Evolutionary conservation across 2,888 invertebrate genomes (phyloP).

Genomic region (Pseudolycoriella hygida): DNA sequence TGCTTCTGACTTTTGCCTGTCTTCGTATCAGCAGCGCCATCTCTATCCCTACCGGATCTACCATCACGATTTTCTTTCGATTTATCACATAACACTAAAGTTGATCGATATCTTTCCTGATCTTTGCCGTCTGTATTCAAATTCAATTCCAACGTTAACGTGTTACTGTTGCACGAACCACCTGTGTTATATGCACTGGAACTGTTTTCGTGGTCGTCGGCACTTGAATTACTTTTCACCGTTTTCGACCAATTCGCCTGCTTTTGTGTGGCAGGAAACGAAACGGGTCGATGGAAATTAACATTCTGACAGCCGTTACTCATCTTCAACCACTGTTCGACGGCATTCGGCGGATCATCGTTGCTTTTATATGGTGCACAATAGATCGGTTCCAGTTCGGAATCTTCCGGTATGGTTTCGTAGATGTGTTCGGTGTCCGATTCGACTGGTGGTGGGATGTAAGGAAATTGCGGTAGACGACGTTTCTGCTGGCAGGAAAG

Average conservation of each 20-base stretch:
- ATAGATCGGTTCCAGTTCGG: conserved; percentile 40
- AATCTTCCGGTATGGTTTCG: conserved; percentile 42
- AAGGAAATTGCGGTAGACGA: conserved; percentile 13
- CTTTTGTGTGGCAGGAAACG: neutral
- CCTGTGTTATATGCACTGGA: conserved; percentile 60
- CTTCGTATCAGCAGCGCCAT: no score
- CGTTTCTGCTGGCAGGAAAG: conserved; percentile 10
- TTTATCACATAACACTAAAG: conserved; percentile 4
- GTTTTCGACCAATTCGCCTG: conserved; percentile 7
- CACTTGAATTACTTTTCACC: conserved; percentile 17
- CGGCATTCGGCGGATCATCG: conserved; percentile 16
- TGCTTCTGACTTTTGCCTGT: no score
- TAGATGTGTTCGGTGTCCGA: conserved; percentile 45
- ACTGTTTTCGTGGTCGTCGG: conserved; percentile 40
- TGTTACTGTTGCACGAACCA: conserved; percentile 51
- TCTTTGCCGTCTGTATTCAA: conserved; percentile 8
- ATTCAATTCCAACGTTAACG: conserved; percentile 33
- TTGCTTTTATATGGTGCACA: conserved; percentile 40
- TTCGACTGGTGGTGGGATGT: conserved; percentile 14
- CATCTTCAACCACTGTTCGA: conserved; percentile 7
- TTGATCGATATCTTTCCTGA: neutral
- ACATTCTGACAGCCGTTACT: neutral
- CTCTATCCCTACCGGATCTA: no score
- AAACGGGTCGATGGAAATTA: neutral
- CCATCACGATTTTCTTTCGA: no score